Base-by-base conservation (phyloP, 2,113 vertebrate genomes). In the Corythoichthys haematopterus region DNA sequence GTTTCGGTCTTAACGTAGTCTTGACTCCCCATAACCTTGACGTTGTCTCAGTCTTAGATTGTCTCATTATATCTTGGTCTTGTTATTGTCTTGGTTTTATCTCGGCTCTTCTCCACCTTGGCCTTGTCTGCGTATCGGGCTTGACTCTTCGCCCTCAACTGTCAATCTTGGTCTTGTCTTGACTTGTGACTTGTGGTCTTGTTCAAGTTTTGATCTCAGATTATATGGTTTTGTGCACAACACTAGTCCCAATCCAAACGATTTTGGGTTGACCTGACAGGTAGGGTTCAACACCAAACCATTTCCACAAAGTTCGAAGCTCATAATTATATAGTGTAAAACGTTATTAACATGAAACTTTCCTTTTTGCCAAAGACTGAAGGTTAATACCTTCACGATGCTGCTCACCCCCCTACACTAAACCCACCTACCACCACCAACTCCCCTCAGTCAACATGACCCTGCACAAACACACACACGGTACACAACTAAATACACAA, bases 301-400 rank as follows among this genome's bases (percentile, higher is more conserved):
- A 47, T 9, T 50, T 50, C 13, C 13, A 50, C 14, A n/a, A 50
- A 50, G 48, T 50, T 16, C 1, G 13, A 47, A 52, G 52, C 3
- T 33, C 20, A 28, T 3, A 10, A 55, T 33, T 55, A 13, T 9
- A 4, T 4, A 33, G 10, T 56, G 28, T 51, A 40, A 66, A n/a
- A 28, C 40, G 10, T 40, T 37, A 59, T n/a, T 64, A 37, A 69
- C 36, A 71, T 40, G 46, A 10, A 57, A 13, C 70, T 15, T 69
- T 65, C 53, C 56, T 85, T 69, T 76, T 50, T 46, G 74, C 71
- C 66, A 58, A 74, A 75, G 71, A 57, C 69, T 68, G 74, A 84
- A 74, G 16, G 78, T 79, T 77, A 81, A 82, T 79, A 75, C 83
- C 75, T 68, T 72, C 46, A 64, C 67, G 69, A 85, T 79, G 71